Base-by-base conservation (phyloP, 2,888 invertebrate genomes). In the Himalopsyche tibetana region DNA sequence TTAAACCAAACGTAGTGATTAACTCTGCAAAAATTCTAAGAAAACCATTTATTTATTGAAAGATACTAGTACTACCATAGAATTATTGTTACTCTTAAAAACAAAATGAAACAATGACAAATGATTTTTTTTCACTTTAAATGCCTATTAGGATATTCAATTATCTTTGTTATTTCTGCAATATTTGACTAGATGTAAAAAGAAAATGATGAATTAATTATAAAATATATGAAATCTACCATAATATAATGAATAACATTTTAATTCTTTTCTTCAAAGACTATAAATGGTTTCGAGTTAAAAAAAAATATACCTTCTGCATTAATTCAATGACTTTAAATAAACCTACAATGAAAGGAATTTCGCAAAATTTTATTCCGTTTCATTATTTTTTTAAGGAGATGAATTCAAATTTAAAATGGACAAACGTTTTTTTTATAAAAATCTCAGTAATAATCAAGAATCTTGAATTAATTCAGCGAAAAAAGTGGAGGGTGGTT, bases 351-450 rank as follows among this genome's bases (percentile, higher is more conserved):
- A 74, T 74, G 74, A 38, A 74, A 36, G 74, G 36, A 74, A 74
- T 36, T 74, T 36, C 36, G 36, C 2, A 15, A 74, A 74, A 74
- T 36, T 74, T 74, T 74, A 74, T 74, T 74, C 74, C 74, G 74
- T 74, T 74, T 74, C 74, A 74, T 74, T 74, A 74, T 74, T 19
- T 69, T 63, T 74, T 74, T 74, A 74, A 36, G 36, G 74, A 74
- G 74, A 74, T 74, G 74, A 74, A 74, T 74, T 74, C 36, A 74
- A 74, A 74, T 74, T 74, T 74, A 74, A 74, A 74, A 74, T 74
- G 74, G 74, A 74, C 74, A 74, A 74, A 74, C 74, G 74, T 74
- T 74, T 74, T 74, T 74, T 74, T 74, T 74, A 74, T 74, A 74
- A 74, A 74, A 74, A 74, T 74, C 74, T 74, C 74, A 74, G 74